Base-by-base conservation (phyloP, 1,140 invertebrate species). In the Muscidifurax raptorellus region DNA sequence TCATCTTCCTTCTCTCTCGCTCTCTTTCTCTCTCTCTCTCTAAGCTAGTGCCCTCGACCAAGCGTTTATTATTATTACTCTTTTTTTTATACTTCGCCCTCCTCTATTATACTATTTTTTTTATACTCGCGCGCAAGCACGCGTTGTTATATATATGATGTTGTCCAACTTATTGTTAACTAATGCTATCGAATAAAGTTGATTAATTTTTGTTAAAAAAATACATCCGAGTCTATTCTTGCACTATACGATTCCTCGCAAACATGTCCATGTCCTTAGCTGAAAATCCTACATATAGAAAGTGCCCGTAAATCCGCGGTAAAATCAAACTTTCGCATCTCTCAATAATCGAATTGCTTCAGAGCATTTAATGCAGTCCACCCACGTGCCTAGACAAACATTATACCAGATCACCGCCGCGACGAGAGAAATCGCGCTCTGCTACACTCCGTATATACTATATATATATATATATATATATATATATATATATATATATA, bases 181-280 rank as follows among this genome's bases (percentile, higher is more conserved):
- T 85, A 85, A 85, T 85, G 84, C 84, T 82, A 82, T 64, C 47
- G 74, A 85, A 85, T 85, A 85, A 85, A 85, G 84, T 85, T 85
- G 84, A 85, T 85, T 85, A 85, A 85, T 85, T 85, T 85, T 85
- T 85, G 84, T 85, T 85, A 85, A 85, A 82, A 10, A 28, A 27
- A 71, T 3, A 47, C 36, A 2, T 32, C 32, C 44, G 0, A 27
- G 5, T 30, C 27, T 7, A 22, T 12, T 69, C 28, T 67, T 40
- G 32, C 5, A 40, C n/a, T 40, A 9, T 40, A 40, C 36, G 0
- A 4, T 1, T 6, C 9, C 7, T 40, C 36, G 9, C 5, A 36
- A 36, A 36, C 32, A 36, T 36, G 5, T 36, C 36, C 10, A 40
- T 12, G 10, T n/a, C n/a, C n/a, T n/a, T n/a, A n/a, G n/a, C n/a